Evolutionary conservation across 2,888 invertebrate genomes (phyloP).

Genomic region (Hedya salicella): DNA sequence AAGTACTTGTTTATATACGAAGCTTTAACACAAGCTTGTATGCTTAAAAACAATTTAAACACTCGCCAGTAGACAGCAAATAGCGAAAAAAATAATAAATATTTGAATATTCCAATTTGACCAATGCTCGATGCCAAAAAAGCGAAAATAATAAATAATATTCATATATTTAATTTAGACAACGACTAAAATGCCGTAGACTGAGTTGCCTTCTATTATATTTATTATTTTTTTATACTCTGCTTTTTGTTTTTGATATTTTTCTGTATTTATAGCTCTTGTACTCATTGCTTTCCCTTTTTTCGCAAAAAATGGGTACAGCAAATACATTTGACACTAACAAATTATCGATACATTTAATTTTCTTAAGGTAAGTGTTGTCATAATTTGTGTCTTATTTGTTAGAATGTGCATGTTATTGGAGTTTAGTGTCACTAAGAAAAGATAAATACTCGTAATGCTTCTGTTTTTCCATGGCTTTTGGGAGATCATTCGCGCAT

Average conservation of each 20-base stretch:
- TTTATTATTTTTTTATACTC: constrained; percentile 19
- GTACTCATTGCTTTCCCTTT: constrained; percentile 25
- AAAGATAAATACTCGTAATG: not conserved
- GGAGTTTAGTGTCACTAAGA: constrained; percentile 1
- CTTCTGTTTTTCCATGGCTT: not conserved
- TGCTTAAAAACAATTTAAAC: constrained; percentile 36
- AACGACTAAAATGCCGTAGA: constrained; percentile 58
- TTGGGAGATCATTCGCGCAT: not conserved
- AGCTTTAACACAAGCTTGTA: constrained; percentile 42
- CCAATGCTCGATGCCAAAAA: not conserved
- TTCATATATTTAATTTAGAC: constrained; percentile 48
- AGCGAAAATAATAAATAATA: constrained; percentile 29
- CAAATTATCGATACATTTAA: constrained; percentile 21
- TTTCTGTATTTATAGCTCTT: constrained; percentile 33
- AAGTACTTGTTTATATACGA: constrained; percentile 65
- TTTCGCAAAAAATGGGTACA: not conserved
- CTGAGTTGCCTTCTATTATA: constrained; percentile 54
- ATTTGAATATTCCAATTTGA: constrained; percentile 51
- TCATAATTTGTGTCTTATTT: constrained; percentile 10
- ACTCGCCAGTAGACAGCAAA: constrained; percentile 42
- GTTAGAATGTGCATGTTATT: constrained; percentile 23
- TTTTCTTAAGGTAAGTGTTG: constrained; percentile 37
- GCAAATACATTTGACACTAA: constrained; percentile 36
- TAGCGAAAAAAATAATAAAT: constrained; percentile 46
- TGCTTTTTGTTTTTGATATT: constrained; percentile 35